A percentile compares a stretch with the other conserved stretches of the same genome.
Conservation (phyloP, 2,113 vertebrate species). For the Gasterosteus aculeatus region DNA sequence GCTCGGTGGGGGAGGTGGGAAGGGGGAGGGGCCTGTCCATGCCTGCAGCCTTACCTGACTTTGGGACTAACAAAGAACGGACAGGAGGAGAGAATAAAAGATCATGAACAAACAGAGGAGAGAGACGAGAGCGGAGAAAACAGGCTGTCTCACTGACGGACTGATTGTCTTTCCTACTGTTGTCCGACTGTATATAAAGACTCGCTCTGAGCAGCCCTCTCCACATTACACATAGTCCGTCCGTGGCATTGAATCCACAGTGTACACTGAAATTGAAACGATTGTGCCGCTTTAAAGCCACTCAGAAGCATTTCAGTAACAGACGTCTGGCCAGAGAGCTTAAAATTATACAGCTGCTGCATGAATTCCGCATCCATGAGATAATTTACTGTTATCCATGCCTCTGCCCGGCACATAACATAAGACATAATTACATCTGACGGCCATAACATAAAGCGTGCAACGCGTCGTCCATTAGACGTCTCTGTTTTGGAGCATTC, state of each 20-base stretch:
- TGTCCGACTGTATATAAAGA: not conserved
- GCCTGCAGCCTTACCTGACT: conserved; percentile 94
- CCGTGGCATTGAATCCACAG: too few relatives aligned
- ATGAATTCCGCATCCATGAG: not conserved
- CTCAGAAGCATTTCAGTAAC: not conserved
- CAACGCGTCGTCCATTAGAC: not conserved
- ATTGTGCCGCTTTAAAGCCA: not conserved
- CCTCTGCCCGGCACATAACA: not conserved
- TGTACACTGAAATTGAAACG: not conserved
- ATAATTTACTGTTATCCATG: not conserved
- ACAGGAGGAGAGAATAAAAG: conserved; percentile 77
- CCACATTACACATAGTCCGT: not conserved
- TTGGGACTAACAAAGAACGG: conserved; percentile 94
- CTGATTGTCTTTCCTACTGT: not conserved
- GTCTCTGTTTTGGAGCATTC: not conserved
- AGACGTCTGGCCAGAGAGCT: not conserved
- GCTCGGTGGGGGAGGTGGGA: not conserved
- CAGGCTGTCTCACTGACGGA: conserved; percentile 49
- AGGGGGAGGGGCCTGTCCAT: conserved; percentile 57
- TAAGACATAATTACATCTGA: not conserved
- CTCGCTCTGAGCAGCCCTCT: not conserved
- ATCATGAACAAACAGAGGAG: conserved; percentile 67
- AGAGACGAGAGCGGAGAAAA: conserved; percentile 84
- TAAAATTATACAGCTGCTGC: not conserved
- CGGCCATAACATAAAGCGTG: not conserved